These are phyloP conservation scores for Melospiza melodia DNA, from an alignment of 2,113 vertebrate genomes.

Conservation along the genomic window DNA sequence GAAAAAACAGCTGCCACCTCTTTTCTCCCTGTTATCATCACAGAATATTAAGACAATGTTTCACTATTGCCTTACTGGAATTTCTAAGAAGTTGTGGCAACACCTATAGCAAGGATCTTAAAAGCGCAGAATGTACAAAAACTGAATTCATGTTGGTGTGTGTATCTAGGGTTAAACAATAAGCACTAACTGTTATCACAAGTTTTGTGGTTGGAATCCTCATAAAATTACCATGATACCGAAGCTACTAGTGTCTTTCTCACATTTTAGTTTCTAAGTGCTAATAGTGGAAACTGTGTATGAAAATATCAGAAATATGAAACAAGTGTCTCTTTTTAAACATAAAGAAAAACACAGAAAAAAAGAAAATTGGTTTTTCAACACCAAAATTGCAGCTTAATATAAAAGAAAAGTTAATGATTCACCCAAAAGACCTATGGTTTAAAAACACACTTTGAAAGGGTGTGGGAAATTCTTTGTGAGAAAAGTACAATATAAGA, in stretches of 20 bases:
- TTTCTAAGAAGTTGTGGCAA: not conserved
- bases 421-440: not conserved
- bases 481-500: not conserved
- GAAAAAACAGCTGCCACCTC: not conserved
- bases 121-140: not conserved
- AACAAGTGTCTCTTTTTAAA: not conserved
- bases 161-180: not conserved
- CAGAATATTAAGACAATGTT: not conserved
- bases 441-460: not conserved
- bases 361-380: not conserved
- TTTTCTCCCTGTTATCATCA: constrained; percentile 16
- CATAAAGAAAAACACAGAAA: not conserved
- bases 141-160: not conserved
- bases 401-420: not conserved
- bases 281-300: not conserved
- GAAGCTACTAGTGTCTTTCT: not conserved
- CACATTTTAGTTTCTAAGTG: not conserved
- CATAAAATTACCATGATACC: not conserved
- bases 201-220: not conserved
- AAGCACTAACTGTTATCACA: not conserved
- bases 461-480: not conserved
- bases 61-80: not conserved
- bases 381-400: not conserved
- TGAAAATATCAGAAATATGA: not conserved
- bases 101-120: not conserved